Base-by-base conservation (phyloP, 2,888 invertebrate genomes). In the Sinohyriopsis cumingii region DNA sequence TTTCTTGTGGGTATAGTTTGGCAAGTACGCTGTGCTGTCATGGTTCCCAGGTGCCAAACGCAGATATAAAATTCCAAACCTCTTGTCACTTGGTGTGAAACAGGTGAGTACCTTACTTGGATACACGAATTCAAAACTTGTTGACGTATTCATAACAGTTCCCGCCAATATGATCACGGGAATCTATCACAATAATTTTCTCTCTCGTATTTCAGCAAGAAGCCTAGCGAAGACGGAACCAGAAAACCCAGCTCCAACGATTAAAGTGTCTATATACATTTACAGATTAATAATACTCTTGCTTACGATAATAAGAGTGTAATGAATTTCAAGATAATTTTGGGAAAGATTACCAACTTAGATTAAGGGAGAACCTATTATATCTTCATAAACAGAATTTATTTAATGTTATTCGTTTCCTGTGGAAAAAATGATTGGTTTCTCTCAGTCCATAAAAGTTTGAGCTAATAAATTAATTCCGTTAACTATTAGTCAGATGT, bases 81-180 rank as follows among this genome's bases (percentile, higher is more conserved):
- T 61, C 24, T 12, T 55, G 54, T n/a, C 55, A 45, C 5, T 61
- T 56, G 12, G 67, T 67, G 22, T 67, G 67, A 56, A 67, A 67
- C n/a, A 67, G 20, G 45, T 67, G 67, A 3, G 56, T n/a, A 18
- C 67, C 67, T 24, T 67, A 67, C 45, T 67, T 67, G 22, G 61
- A 55, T 15, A 67, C 61, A 25, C 62, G n/a, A 28, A 67, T 62
- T 53, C 67, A 63, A 22, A 55, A 54, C 63, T 67, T 55, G 22
- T 67, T 61, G 20, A 62, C 20, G 62, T 56, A 67, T 25, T 67
- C 67, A 24, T 62, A 67, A 28, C 67, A 67, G 54, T 67, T 67
- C 4, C 67, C 67, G 9, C 67, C 67, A 67, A 67, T 62, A 22
- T 67, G 67, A 67, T 67, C 67, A 15, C 67, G 25, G 45, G 60